phyloP scores from a whole-genome alignment of 2,888 invertebrate species.

The Archips crataeganus region DNA sequence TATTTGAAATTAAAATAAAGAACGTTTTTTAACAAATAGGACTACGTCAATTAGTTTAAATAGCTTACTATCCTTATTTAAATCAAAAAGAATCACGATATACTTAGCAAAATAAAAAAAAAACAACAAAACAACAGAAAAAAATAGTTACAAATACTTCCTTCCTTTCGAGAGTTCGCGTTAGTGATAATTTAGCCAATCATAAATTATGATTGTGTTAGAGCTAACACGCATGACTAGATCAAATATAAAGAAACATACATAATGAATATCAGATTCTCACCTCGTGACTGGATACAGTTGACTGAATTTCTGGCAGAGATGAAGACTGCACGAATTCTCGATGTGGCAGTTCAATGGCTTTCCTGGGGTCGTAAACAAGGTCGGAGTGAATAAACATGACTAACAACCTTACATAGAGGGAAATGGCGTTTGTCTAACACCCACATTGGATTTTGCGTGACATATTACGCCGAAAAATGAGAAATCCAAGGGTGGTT shows the following conservation, averaged over 20 bases:
- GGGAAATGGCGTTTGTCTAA: not conserved
- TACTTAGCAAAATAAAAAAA: no score
- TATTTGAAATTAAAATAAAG: no score
- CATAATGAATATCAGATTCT: conserved; percentile 48
- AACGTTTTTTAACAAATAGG: no score
- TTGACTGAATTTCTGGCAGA: conserved; percentile 94
- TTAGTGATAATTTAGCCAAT: not conserved
- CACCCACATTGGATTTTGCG: not conserved
- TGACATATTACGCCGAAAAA: conserved; percentile 1
- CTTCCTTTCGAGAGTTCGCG: not conserved
- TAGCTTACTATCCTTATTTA: no score
- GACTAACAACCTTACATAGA: conserved; percentile 7
- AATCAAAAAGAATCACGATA: no score
- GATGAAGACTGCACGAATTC: conserved; percentile 92
- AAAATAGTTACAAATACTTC: no score
- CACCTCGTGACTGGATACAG: conserved; percentile 91
- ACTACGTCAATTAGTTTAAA: no score
- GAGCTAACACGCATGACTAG: not conserved
- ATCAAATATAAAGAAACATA: not conserved
- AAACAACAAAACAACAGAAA: no score
- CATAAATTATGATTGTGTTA: not conserved
- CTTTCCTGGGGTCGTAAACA: conserved; percentile 80
- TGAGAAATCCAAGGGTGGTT: not conserved
- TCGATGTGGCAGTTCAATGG: conserved; percentile 87
- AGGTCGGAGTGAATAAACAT: conserved; percentile 13